These are phyloP conservation scores for Volucella zonaria DNA, from an alignment of 2,888 invertebrate species.

Conservation along the genomic window DNA sequence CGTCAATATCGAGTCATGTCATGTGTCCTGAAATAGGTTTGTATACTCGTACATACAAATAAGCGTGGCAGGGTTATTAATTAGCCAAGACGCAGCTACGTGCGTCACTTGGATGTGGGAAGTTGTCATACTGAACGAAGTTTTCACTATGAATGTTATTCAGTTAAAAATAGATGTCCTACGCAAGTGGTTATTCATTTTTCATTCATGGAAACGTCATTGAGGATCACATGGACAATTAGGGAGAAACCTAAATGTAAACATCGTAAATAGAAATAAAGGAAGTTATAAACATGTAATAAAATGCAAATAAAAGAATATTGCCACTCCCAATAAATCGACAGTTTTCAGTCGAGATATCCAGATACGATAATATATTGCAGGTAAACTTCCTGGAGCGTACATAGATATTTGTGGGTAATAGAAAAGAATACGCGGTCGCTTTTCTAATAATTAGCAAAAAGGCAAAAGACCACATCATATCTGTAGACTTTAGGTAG, in stretches of 20 bases:
- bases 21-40: slow-evolving; percentile 57
- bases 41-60: too few species aligned
- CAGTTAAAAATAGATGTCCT: slow-evolving; percentile 48
- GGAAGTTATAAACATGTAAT: slow-evolving; percentile 43
- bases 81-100: slow-evolving; percentile 62
- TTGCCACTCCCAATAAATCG: slow-evolving; percentile 6
- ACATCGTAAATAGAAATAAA: slow-evolving; percentile 35
- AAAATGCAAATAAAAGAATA: slow-evolving; percentile 21
- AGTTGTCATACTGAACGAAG: slow-evolving; percentile 37
- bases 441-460: too few species aligned
- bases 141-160: slow-evolving; percentile 43
- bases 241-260: slow-evolving; percentile 24
- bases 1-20: slow-evolving; percentile 6
- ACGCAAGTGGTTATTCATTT: slow-evolving; percentile 62
- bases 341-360: background rate
- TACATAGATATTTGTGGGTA: too few species aligned
- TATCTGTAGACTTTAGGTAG: too few species aligned
- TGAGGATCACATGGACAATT: slow-evolving; percentile 1
- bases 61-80: slow-evolving; percentile 68
- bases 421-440: too few species aligned
- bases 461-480: too few species aligned
- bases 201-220: slow-evolving; percentile 30
- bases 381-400: too few species aligned
- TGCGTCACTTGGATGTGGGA: slow-evolving; percentile 54
- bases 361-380: too few species aligned